Evolutionary conservation across 2,888 invertebrate species (phyloP), one percentile per base, ranked within the genome.

Genomic region (Diarsia brunnea): DNA sequence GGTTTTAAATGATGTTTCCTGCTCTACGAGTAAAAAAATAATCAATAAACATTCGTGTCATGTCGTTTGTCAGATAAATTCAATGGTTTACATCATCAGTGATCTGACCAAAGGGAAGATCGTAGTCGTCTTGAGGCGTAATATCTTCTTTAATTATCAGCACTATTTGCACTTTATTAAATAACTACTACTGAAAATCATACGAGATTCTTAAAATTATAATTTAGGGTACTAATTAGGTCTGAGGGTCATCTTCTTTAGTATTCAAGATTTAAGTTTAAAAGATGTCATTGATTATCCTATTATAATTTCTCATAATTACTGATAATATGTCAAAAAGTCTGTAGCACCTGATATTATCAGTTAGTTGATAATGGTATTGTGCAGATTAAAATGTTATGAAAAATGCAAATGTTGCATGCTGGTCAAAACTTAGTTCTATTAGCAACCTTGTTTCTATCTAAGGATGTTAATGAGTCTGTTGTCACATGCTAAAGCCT

Each of bases 381-480:
- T n/a, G n/a, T 63, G 16, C 19, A 24, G 24, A 55, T 65, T 65
- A 27, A 24, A 67, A 61, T 27, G 58, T 61, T 45, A 38, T 2
- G 14, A 61, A 19, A 49, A 51, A 78, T 78, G 24, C 47, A 38
- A 38, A 75, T 27, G 38, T 49, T 67, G 38, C 31, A 61, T 51
- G 3, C 19, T 69, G 60, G 31, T 55, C 31, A 31, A 16, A 60
- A 70, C 63, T 68, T 45, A 67, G 47, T 60, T 60, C 31, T 49
- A 68, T 55, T 70, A 80, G n/a, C 58, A 55, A 70, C 27, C 51
- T 60, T 68, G 53, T 27, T 65, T 61, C 49, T 81, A 75, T 65
- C 51, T 85, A 84, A 81, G 81, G 27, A 71, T 71, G 70, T 58
- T 85, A 75, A 71, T 84, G 43, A 45, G 38, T 65, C 70, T 31